Evolutionary conservation across 1,140 invertebrate species (phyloP).

Genomic region (Phthorimaea operculella): DNA sequence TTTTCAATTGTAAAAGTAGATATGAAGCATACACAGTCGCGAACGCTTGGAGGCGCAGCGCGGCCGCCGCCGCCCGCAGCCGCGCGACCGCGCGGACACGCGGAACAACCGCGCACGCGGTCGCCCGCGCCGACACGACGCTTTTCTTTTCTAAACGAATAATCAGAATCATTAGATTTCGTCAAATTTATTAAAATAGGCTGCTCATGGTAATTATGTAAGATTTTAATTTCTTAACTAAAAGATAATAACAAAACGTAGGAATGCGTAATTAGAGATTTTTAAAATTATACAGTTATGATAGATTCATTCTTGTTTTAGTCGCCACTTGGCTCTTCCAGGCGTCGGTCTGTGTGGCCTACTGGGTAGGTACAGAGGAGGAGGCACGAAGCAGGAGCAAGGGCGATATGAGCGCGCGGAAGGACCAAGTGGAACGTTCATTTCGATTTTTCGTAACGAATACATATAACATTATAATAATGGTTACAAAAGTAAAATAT

Average conservation of each 20-base stretch:
- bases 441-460: conserved; percentile 62
- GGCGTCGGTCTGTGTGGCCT: not conserved
- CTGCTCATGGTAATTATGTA: conserved; percentile 64
- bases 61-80: conserved; percentile 12
- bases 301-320: conserved; percentile 56
- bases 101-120: conserved; percentile 19
- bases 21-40: conserved; percentile 54
- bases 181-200: conserved; percentile 65
- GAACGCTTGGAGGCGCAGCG: conserved; percentile 30
- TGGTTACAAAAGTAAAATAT: conserved; percentile 66
- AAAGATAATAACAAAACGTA: conserved; percentile 66
- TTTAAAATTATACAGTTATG: conserved; percentile 68
- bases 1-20: conserved; percentile 62
- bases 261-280: conserved; percentile 67
- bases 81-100: conserved; percentile 14
- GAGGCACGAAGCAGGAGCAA: conserved; percentile 13
- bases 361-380: not conserved
- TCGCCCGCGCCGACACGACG: conserved; percentile 26
- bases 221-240: conserved; percentile 67
- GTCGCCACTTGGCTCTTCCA: conserved; percentile 33
- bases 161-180: conserved; percentile 60
- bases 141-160: conserved; percentile 57
- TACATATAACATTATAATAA: conserved; percentile 66
- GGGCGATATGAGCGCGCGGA: conserved; percentile 8
- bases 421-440: conserved; percentile 37